These are phyloP conservation scores for Chalcosyrphus nemorum DNA, from an alignment of 2,888 invertebrate species.

Conservation along the genomic window DNA sequence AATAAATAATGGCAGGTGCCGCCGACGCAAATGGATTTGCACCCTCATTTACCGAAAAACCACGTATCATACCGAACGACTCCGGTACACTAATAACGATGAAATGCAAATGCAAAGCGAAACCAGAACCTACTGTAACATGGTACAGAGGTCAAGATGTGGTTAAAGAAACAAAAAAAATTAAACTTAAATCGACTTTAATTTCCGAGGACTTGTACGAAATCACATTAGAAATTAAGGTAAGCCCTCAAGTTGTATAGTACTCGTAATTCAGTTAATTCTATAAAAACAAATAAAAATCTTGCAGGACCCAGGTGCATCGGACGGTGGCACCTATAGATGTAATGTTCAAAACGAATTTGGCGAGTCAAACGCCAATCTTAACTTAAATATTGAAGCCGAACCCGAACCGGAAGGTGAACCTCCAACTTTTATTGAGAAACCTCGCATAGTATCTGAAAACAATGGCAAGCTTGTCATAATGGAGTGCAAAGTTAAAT, in stretches of 20 bases:
- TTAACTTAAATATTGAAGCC: constrained; percentile 98
- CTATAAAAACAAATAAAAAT: neutral
- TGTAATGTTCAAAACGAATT: constrained; percentile 97
- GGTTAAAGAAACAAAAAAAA: constrained; percentile 92
- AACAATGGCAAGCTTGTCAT: constrained; percentile 91
- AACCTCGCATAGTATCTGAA: constrained; percentile 93
- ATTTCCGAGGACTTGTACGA: constrained; percentile 94
- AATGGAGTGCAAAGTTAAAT: constrained; percentile 93
- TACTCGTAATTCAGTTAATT: constrained; percentile 88
- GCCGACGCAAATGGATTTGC: constrained; percentile 95
- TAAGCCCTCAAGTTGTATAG: constrained; percentile 77
- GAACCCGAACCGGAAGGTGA: constrained; percentile 96
- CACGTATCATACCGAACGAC: constrained; percentile 99
- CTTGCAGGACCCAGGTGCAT: constrained; percentile 89
- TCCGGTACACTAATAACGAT: constrained; percentile 98
- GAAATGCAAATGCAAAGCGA: constrained; percentile 97
- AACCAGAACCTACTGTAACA: constrained; percentile 95
- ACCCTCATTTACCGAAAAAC: constrained; percentile 99
- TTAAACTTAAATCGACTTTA: constrained; percentile 89
- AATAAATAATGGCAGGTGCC: constrained; percentile 86
- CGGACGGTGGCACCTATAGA: constrained; percentile 94
- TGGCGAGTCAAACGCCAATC: constrained; percentile 98
- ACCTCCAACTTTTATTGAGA: constrained; percentile 96
- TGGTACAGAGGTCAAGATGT: constrained; percentile 96
- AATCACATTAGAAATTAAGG: constrained; percentile 90